Conservation (phyloP, 1,140 invertebrate genomes). For the Lepidurus arcticus region DNA sequence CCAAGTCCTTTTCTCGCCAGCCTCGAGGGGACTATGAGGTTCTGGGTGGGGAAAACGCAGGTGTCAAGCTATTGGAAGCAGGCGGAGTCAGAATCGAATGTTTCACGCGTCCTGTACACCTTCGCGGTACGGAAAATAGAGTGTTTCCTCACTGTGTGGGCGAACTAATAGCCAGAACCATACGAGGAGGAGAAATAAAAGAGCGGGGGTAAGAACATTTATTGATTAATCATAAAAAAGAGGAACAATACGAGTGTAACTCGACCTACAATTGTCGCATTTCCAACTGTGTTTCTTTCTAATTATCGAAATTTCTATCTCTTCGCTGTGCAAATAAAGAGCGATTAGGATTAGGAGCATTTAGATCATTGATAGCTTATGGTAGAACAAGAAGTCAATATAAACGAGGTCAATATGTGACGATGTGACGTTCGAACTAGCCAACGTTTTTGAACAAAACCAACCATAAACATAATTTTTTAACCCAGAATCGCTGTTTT, state of each 20-base stretch:
- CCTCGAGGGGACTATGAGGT: background rate
- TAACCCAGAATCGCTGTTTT: no score
- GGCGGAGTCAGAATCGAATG: background rate
- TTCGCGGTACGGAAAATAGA: background rate
- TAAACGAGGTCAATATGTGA: no score
- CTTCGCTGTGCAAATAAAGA: no score
- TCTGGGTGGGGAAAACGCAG: background rate
- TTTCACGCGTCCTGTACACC: background rate
- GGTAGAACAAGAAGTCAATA: no score
- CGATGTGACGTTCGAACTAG: no score
- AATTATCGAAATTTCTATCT: no score
- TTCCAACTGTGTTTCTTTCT: background rate
- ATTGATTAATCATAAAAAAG: background rate
- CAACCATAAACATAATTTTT: no score
- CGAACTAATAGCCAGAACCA: background rate
- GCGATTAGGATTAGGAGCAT: no score
- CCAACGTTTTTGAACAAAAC: no score
- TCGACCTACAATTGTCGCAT: background rate
- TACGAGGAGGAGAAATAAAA: background rate
- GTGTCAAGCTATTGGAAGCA: background rate
- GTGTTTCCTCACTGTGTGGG: background rate
- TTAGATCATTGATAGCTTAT: no score
- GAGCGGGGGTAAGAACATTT: background rate
- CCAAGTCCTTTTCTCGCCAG: background rate
- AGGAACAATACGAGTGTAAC: background rate